A percentile compares a stretch with the other conserved stretches of the same genome.
These are phyloP conservation scores for Scomber japonicus DNA, from an alignment of 2,113 vertebrate genomes.

Conservation along the genomic window DNA sequence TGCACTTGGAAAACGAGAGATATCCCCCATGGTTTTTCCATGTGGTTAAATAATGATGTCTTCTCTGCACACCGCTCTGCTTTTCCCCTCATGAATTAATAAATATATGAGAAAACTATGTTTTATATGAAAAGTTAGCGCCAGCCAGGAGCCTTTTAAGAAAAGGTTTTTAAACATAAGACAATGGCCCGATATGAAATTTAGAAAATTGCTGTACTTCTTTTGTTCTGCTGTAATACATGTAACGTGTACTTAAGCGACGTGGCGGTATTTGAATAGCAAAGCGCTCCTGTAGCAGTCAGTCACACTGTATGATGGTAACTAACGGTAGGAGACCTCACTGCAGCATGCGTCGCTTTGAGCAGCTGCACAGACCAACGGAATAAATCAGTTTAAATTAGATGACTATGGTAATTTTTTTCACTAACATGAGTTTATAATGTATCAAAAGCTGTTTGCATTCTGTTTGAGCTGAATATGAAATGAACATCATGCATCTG, in stretches of 20 bases:
- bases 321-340: not conserved
- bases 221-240: slow-evolving; percentile 32
- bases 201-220: not conserved
- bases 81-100: slow-evolving; percentile 53
- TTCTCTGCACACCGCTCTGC: slow-evolving; percentile 39
- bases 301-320: not conserved
- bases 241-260: not conserved
- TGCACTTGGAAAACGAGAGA: slow-evolving; percentile 64
- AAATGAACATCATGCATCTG: not conserved
- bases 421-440: slow-evolving; percentile 20
- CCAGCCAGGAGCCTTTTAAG: slow-evolving; percentile 15
- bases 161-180: slow-evolving; percentile 21
- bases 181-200: not conserved
- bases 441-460: slow-evolving; percentile 27
- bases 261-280: slow-evolving; percentile 9
- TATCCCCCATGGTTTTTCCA: slow-evolving; percentile 61
- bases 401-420: slow-evolving; percentile 29
- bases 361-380: slow-evolving; percentile 17
- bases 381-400: slow-evolving; percentile 30
- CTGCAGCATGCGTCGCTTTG: slow-evolving; percentile 1
- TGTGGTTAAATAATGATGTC: slow-evolving; percentile 72
- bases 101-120: slow-evolving; percentile 45
- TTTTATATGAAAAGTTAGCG: slow-evolving; percentile 37
- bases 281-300: slow-evolving; percentile 9
- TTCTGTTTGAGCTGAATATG: slow-evolving; percentile 7